These are phyloP conservation scores for Micronycteris hirsuta DNA, from an alignment of 2,113 vertebrate species.

Conservation along the genomic window DNA sequence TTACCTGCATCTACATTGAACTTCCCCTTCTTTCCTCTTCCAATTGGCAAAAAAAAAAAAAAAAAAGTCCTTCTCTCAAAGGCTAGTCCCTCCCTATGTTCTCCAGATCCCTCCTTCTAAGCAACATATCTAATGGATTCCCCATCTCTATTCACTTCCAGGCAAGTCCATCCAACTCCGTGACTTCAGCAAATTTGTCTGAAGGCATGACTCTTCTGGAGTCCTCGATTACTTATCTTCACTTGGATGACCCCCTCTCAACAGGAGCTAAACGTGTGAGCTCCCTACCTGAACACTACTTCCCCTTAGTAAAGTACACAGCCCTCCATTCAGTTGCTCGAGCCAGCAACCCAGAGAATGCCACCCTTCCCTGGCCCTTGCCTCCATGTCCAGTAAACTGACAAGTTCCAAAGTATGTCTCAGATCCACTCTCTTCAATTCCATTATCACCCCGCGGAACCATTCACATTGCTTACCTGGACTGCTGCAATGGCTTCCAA, in stretches of 20 bases:
- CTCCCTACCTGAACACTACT: not conserved
- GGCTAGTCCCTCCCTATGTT: not conserved
- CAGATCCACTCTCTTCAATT: not conserved
- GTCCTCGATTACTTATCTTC: not conserved
- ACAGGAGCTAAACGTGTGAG: not conserved
- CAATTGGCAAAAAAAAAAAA: not conserved
- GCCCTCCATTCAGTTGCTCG: not conserved
- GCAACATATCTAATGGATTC: not conserved
- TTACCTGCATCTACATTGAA: too few relatives aligned
- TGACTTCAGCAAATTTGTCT: not conserved
- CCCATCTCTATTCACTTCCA: not conserved
- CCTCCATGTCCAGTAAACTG: not conserved
- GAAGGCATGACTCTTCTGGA: not conserved
- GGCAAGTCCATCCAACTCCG: not conserved
- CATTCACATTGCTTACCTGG: not conserved
- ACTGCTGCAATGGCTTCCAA: not conserved
- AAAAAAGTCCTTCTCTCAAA: not conserved
- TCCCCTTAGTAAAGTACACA: not conserved
- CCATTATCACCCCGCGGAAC: not conserved
- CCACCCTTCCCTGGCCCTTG: not conserved
- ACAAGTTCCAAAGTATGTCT: not conserved
- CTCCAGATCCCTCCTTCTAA: not conserved
- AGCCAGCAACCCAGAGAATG: not conserved
- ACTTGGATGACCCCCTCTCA: not conserved
- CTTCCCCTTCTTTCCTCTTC: not conserved